These are phyloP conservation scores for Nipponia nippon DNA, from an alignment of 2,113 vertebrate species.

Conservation along the genomic window DNA sequence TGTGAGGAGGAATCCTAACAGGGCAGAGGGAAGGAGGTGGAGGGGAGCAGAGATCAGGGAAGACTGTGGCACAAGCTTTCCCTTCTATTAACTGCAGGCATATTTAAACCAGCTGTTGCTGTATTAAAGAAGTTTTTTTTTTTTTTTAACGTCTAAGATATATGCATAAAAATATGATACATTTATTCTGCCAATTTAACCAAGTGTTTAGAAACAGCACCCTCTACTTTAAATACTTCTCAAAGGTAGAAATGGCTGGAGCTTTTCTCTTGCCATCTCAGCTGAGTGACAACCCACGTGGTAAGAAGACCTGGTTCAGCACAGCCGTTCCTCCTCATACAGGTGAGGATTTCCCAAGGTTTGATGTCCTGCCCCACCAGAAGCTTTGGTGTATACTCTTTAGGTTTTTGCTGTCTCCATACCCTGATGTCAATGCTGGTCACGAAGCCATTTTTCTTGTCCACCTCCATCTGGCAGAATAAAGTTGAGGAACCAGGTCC, in stretches of 20 bases:
- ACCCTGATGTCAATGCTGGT: not conserved
- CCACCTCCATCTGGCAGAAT: not conserved
- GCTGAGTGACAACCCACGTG: not conserved
- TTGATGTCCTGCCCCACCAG: not conserved
- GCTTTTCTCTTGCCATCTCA: not conserved
- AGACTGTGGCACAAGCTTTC: not conserved
- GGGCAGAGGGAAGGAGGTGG: not conserved
- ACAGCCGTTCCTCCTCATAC: not conserved
- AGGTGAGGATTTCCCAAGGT: not conserved
- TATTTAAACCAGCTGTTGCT: not conserved
- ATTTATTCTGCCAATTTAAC: not conserved
- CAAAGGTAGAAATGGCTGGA: not conserved
- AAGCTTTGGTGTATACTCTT: not conserved
- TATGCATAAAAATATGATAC: not conserved
- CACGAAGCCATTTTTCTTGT: not conserved
- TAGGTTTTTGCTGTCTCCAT: not conserved
- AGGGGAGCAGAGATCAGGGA: not conserved
- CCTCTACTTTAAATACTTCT: not conserved
- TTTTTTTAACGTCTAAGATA: not conserved
- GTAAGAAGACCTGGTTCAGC: not conserved
- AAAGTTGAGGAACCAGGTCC: not conserved
- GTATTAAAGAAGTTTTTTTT: too few relatives aligned
- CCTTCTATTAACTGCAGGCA: slow-evolving; percentile 11
- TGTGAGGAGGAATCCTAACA: not conserved
- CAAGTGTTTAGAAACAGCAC: not conserved